These are phyloP conservation scores for Neopelma chrysocephalum DNA, from an alignment of 2,797 vertebrate genomes.

Conservation along the genomic window DNA sequence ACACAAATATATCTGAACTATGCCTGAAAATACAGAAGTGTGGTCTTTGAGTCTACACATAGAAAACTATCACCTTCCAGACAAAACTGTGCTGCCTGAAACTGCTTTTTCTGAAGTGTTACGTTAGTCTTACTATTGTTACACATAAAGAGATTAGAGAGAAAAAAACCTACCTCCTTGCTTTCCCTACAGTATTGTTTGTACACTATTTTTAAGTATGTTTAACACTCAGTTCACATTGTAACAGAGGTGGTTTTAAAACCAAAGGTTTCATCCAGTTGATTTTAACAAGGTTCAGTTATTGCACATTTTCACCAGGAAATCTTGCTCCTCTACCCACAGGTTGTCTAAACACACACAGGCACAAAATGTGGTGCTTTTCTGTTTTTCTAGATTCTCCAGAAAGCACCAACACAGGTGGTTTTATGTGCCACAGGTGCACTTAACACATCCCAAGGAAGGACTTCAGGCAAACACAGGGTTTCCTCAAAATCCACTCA, in stretches of 20 bases:
- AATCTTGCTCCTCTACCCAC: not conserved
- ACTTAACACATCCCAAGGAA: not conserved
- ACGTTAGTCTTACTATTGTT: not conserved
- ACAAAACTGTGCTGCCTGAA: not conserved
- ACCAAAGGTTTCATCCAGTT: not conserved
- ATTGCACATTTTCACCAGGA: not conserved
- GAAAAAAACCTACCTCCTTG: not conserved
- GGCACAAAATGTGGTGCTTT: accelerated
- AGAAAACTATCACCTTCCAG: not conserved
- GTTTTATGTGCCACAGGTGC: not conserved
- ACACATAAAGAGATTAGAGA: not conserved
- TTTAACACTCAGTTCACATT: not conserved
- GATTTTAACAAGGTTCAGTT: not conserved
- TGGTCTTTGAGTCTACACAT: not conserved
- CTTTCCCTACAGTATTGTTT: not conserved
- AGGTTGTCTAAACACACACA: accelerated
- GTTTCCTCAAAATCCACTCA: not conserved
- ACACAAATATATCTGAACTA: not conserved
- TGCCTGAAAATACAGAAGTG: not conserved
- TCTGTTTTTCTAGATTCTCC: not conserved
- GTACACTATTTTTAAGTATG: not conserved
- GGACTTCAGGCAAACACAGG: accelerated
- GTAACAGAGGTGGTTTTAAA: not conserved
- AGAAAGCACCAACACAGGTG: not conserved
- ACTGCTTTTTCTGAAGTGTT: not conserved